phyloP scores from a whole-genome alignment of 2,113 vertebrate genomes.

The Gobius niger region DNA sequence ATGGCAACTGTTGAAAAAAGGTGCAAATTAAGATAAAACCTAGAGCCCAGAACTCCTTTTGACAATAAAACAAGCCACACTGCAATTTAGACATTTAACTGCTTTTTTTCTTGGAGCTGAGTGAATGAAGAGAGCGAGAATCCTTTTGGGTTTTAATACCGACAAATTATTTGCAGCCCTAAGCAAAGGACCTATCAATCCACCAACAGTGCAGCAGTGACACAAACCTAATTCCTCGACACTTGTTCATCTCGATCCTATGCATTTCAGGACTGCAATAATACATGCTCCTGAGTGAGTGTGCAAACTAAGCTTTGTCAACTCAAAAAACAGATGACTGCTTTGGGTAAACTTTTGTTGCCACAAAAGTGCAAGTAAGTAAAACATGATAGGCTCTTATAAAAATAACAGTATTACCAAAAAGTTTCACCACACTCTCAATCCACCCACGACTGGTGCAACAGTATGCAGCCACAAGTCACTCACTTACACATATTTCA shows the following conservation, averaged over 20 bases:
- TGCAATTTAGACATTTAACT: background rate
- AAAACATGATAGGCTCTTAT: background rate
- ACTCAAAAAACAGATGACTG: too few relatives aligned
- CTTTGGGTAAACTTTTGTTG: too few relatives aligned
- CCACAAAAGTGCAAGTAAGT: background rate
- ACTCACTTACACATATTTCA: conserved; percentile 30
- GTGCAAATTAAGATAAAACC: background rate
- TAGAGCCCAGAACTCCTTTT: conserved; percentile 10
- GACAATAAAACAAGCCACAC: background rate
- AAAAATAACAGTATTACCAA: background rate
- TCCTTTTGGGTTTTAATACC: background rate
- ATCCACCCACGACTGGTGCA: conserved; percentile 21
- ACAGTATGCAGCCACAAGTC: conserved; percentile 20
- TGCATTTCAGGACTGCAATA: too few relatives aligned
- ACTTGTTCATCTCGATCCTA: too few relatives aligned
- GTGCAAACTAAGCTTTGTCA: too few relatives aligned
- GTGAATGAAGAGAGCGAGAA: background rate
- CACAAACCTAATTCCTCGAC: too few relatives aligned
- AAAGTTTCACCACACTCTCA: conserved; percentile 14
- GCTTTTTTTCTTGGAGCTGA: background rate
- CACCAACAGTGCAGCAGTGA: too few relatives aligned
- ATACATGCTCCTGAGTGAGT: too few relatives aligned
- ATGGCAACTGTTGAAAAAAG: background rate
- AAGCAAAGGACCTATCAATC: too few relatives aligned
- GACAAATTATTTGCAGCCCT: background rate